Conservation (phyloP, 1,140 invertebrate species). For the Paraescarpia echinospica region DNA sequence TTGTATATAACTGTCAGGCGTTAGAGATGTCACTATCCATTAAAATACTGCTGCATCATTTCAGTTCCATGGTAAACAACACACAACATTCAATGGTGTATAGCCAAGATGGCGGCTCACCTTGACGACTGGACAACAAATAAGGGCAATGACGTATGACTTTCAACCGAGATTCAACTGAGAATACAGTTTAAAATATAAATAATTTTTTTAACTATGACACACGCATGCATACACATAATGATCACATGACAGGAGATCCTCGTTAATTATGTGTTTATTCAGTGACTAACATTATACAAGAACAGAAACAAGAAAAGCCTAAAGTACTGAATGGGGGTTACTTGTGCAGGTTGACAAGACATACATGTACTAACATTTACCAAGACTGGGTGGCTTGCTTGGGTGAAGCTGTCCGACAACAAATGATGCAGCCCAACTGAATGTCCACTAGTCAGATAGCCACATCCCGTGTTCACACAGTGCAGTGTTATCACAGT, state of each 20-base stretch:
- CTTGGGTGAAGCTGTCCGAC: not conserved
- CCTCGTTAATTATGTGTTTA: not conserved
- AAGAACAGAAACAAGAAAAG: not conserved
- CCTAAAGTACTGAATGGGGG: conserved; percentile 3
- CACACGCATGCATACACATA: not conserved
- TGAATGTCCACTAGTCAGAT: too few relatives aligned
- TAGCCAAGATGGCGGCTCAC: too few relatives aligned
- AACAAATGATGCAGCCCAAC: too few relatives aligned
- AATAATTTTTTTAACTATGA: not conserved
- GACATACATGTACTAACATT: not conserved
- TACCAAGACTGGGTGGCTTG: not conserved
- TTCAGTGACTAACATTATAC: conserved; percentile 6
- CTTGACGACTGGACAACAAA: too few relatives aligned
- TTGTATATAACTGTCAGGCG: too few relatives aligned
- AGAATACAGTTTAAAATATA: not conserved
- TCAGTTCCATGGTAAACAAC: too few relatives aligned
- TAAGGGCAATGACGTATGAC: too few relatives aligned
- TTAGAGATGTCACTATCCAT: too few relatives aligned
- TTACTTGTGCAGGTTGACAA: not conserved
- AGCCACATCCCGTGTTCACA: too few relatives aligned
- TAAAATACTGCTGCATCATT: too few relatives aligned
- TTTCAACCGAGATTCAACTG: not conserved
- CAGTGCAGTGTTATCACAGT: not conserved
- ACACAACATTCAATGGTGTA: too few relatives aligned
- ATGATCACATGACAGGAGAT: not conserved